Conservation (phyloP, 2,113 vertebrate species). For the Lophotis ruficrista region DNA sequence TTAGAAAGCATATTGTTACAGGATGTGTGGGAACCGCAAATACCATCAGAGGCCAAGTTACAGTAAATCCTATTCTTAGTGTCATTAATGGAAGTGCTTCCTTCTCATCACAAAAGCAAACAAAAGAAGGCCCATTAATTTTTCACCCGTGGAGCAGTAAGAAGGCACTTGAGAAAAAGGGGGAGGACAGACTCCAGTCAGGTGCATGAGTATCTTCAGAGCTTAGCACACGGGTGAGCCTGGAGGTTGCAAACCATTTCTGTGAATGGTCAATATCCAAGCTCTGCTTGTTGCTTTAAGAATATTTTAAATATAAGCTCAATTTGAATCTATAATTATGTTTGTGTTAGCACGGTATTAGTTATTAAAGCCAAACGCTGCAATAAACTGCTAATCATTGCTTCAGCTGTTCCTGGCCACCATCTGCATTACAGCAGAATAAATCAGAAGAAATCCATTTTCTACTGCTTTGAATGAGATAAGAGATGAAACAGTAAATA, state of each 20-base stretch:
- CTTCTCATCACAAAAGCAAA: slow-evolving; percentile 29
- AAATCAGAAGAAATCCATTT: slow-evolving; percentile 34
- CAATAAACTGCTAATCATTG: slow-evolving; percentile 27
- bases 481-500: slow-evolving; percentile 24
- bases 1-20: slow-evolving; percentile 50
- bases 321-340: slow-evolving; percentile 35
- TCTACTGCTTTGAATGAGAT: slow-evolving; percentile 1
- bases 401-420: background rate
- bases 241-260: background rate
- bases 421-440: background rate
- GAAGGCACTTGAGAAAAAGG: background rate
- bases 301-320: slow-evolving; percentile 31
- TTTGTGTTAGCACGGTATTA: slow-evolving; percentile 13
- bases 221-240: background rate
- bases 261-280: background rate
- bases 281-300: background rate
- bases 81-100: slow-evolving; percentile 58
- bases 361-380: slow-evolving; percentile 25
- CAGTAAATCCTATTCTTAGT: slow-evolving; percentile 62
- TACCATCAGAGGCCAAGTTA: slow-evolving; percentile 48
- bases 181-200: background rate
- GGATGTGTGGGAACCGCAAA: slow-evolving; percentile 59
- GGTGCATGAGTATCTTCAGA: background rate
- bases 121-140: slow-evolving; percentile 33
- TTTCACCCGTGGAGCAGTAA: slow-evolving; percentile 17